Conservation (phyloP, 2,113 vertebrate species). For the Dasyurus viverrinus region DNA sequence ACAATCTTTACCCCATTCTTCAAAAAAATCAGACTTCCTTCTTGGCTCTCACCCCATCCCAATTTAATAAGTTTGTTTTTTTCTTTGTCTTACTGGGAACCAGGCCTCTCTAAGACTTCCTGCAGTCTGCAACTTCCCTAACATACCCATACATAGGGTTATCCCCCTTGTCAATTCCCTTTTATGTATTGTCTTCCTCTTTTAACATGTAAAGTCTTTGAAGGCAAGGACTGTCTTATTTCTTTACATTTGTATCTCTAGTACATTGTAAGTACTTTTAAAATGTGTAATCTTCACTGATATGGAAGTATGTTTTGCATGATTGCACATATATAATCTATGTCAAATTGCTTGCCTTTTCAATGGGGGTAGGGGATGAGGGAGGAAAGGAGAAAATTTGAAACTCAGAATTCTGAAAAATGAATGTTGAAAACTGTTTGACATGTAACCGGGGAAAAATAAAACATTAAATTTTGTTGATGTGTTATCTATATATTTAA, state of each 20-base stretch:
- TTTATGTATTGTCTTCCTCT: background rate
- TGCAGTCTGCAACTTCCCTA: background rate
- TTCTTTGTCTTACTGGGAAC: background rate
- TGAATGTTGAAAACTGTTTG: background rate
- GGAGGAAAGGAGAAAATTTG: background rate
- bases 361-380: background rate
- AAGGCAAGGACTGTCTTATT: background rate
- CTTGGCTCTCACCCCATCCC: too few species aligned
- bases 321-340: background rate
- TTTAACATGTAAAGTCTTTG: background rate
- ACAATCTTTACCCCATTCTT: too few species aligned
- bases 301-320: background rate
- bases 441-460: background rate
- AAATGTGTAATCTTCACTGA: background rate
- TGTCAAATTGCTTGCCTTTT: background rate
- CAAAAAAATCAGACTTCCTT: too few species aligned
- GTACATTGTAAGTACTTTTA: background rate
- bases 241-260: background rate
- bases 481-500: background rate
- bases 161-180: background rate
- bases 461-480: background rate
- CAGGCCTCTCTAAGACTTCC: background rate
- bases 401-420: background rate
- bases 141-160: background rate
- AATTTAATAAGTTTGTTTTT: background rate